phyloP scores from a whole-genome alignment of 1,140 invertebrate genomes.

The Liolophura sinensis region DNA sequence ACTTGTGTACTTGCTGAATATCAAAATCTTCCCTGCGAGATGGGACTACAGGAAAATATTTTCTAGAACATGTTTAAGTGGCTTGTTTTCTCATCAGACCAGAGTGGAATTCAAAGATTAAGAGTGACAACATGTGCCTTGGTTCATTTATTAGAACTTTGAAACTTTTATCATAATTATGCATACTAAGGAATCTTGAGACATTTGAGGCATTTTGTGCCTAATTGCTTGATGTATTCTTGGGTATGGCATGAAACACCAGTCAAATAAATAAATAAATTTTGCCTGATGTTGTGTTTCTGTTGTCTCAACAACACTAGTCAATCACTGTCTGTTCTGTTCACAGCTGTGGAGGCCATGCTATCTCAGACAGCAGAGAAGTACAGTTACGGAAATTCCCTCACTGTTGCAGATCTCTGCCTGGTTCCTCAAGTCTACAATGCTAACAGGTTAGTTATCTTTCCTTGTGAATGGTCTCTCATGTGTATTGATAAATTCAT shows the following conservation, averaged over 20 bases:
- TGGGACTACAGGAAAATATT: background rate
- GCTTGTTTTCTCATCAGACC: no score
- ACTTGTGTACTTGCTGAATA: background rate
- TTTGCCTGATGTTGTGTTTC: background rate
- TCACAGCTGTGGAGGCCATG: conserved; percentile 81
- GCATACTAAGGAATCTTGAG: background rate
- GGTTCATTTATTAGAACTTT: background rate
- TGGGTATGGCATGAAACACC: no score
- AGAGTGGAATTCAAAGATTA: no score
- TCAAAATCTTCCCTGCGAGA: background rate
- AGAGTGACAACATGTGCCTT: no score
- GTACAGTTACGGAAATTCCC: conserved; percentile 91
- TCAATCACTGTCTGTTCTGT: conserved; percentile 4
- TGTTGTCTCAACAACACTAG: background rate
- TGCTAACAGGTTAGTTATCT: conserved; percentile 63
- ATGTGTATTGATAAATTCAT: background rate
- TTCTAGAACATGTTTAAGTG: no score
- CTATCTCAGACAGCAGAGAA: conserved; percentile 83
- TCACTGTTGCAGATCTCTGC: conserved; percentile 91
- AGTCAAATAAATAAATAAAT: no score
- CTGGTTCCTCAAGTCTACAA: conserved; percentile 92
- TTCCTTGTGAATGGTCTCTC: background rate
- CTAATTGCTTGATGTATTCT: no score
- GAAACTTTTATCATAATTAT: background rate
- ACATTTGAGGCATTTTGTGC: background rate